Base-by-base conservation (phyloP, 2,888 invertebrate species). In the Drosophila sordidula region DNA sequence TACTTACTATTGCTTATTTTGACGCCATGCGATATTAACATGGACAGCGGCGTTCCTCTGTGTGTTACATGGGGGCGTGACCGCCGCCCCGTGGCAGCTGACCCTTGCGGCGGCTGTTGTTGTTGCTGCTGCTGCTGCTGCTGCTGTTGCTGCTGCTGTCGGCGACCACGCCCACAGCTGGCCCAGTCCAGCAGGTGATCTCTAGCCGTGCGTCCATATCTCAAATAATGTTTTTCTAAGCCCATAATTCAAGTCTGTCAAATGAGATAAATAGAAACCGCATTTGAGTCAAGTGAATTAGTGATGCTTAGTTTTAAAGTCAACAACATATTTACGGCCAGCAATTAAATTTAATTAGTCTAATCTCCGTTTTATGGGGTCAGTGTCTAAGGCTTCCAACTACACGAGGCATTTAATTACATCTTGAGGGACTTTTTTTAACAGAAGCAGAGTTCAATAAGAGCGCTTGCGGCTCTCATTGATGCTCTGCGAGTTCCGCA, bases 21-120 rank as follows among this genome's bases (percentile, higher is more conserved):
- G 75, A 95, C 95, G 87, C 95, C 95, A 89, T 96, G 95, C 12
- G 97, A 96, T 89, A 97, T 96, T 74, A 97, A 94, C 95, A 97
- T 95, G 80, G 95, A 96, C 47, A 97, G 91, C 0, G 96, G 96
- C 44, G 95, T 94, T 25, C 94, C 94, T 26, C 93, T 93, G 64
- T 83, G 85, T 70, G 90, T 80, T 69, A 87, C 79, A 72, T 87
- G 87, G 11, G 87, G 77, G 59, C 81, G 81, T 70, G 88, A 57
- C 8, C 80, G 70, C 62, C 74, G 63, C 55, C 81, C 55, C 69
- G 56, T 71, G 54, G 54, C 57, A 57, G 59, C 70, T 78, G 87
- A 65, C 47, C 70, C 66, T 55, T 77, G 86, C 51, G 58, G 22
- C 8, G 61, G 79, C 42, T 71, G 78, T 29, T 56, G 86, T 9